Evolutionary conservation across 2,888 invertebrate genomes (phyloP), one percentile per base, ranked within the genome.

Genomic region (Phytoseiulus persimilis): DNA sequence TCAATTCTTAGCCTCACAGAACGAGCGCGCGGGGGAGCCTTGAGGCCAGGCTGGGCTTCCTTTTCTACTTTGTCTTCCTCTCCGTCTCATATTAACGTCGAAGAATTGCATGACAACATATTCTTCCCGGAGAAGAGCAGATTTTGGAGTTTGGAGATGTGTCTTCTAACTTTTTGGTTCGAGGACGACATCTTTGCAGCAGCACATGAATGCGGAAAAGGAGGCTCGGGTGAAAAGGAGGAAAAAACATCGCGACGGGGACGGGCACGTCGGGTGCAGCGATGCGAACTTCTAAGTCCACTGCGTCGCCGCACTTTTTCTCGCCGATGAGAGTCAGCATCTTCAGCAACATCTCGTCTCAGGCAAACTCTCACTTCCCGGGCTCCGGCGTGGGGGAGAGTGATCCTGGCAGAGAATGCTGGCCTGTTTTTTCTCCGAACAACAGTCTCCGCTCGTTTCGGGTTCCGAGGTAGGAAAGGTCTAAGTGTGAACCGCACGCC

Each of bases 71-170:
- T 65, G 65, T 65, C 65, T 65, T 65, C 65, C 18, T 65, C 65
- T 65, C 28, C 65, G 14, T 65, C 87, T 87, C 87, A 87, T 87
- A 87, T 87, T 87, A 87, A 87, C 87, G 87, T 87, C 87, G 87
- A 87, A n/a, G n/a, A 87, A 87, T 87, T 87, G 45, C 39, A 87
- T 87, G 87, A 87, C 87, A 87, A 65, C 65, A 65, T 65, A 65
- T 65, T 65, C 65, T 65, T 28, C 65, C 28, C 65, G 65, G 65
- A 65, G 65, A 65, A 65, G 65, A 14, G 28, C 65, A 65, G 65
- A 6, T 65, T 65, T 65, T 65, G 23, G 65, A 65, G 65, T 65
- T 65, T 65, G 65, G 65, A 65, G 65, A 65, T 65, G 65, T 65
- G 65, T 65, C 65, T 65, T 18, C 65, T 65, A 14, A 18, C 18